These are phyloP conservation scores for Epicampocera succincta DNA, from an alignment of 2,888 invertebrate genomes.

Conservation along the genomic window DNA sequence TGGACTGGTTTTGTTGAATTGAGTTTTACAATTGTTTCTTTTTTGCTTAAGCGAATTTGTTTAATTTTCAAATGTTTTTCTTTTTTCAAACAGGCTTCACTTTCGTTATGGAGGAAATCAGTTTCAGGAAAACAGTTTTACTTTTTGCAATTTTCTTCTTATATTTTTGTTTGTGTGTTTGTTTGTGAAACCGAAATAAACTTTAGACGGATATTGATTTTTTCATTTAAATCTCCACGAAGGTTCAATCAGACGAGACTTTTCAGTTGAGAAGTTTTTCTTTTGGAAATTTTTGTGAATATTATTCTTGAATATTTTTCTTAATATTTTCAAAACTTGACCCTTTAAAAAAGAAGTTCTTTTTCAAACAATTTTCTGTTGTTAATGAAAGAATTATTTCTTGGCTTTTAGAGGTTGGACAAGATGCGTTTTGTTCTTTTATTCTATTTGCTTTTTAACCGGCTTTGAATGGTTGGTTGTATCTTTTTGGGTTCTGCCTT, in stretches of 20 bases:
- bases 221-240: constrained; percentile 70
- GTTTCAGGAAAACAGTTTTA: constrained; percentile 9
- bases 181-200: constrained; percentile 79
- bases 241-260: constrained; percentile 41
- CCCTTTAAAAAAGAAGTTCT: not conserved
- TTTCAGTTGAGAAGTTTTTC: constrained; percentile 29
- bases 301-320: constrained; percentile 11
- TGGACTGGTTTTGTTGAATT: constrained; percentile 72
- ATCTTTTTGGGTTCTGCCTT: constrained; percentile 68
- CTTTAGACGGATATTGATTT: constrained; percentile 82
- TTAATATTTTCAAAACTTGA: not conserved
- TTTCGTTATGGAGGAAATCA: constrained; percentile 28
- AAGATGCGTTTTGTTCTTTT: constrained; percentile 54
- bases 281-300: not conserved
- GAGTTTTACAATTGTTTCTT: constrained; percentile 41
- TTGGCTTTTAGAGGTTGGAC: constrained; percentile 41
- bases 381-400: not conserved
- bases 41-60: constrained; percentile 48
- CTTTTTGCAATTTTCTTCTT: constrained; percentile 37
- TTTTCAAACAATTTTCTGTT: not conserved
- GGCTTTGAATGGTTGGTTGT: constrained; percentile 64
- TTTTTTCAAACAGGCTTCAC: constrained; percentile 1
- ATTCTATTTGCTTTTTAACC: constrained; percentile 69
- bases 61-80: constrained; percentile 2
- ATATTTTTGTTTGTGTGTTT: too few species aligned